phyloP scores from a whole-genome alignment of 2,888 invertebrate genomes.

The Xanthorhoe spadicearia region DNA sequence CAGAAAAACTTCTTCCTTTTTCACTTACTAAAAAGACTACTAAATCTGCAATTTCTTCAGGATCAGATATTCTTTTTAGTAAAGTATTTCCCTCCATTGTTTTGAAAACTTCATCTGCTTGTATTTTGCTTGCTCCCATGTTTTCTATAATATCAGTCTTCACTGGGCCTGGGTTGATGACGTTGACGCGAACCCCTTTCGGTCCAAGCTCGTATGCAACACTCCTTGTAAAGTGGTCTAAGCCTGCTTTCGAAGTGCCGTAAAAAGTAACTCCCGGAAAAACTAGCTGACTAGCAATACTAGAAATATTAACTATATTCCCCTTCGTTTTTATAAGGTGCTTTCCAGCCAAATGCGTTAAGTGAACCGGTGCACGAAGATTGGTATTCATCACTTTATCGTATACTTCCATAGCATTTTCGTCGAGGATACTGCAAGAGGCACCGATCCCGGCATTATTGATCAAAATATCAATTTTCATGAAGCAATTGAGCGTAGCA shows the following conservation, averaged over 20 bases:
- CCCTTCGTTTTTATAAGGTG: conserved; percentile 52
- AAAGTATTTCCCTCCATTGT: neutral
- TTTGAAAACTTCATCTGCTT: neutral
- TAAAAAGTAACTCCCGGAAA: conserved; percentile 36
- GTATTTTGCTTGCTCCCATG: neutral
- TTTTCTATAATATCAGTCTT: conserved; percentile 56
- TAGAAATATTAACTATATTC: conserved; percentile 56
- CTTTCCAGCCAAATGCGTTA: conserved; percentile 49
- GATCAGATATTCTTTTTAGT: neutral
- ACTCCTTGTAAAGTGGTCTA: conserved; percentile 95
- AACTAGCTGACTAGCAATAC: conserved; percentile 41
- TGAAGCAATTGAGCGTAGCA: conserved; percentile 43
- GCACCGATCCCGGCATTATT: conserved; percentile 52
- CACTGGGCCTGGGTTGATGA: conserved; percentile 94
- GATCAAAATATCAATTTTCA: conserved; percentile 50
- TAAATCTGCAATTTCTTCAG: neutral
- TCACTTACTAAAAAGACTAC: neutral
- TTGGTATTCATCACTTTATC: conserved; percentile 51
- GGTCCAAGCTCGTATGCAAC: conserved; percentile 90
- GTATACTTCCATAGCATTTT: conserved; percentile 44
- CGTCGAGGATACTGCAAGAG: conserved; percentile 38
- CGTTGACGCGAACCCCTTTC: conserved; percentile 91
- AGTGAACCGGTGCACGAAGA: conserved; percentile 46
- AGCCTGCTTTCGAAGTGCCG: conserved; percentile 51
- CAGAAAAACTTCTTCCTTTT: neutral